Base-by-base conservation (phyloP, 2,113 vertebrate genomes). In the Nesogale talazaci region DNA sequence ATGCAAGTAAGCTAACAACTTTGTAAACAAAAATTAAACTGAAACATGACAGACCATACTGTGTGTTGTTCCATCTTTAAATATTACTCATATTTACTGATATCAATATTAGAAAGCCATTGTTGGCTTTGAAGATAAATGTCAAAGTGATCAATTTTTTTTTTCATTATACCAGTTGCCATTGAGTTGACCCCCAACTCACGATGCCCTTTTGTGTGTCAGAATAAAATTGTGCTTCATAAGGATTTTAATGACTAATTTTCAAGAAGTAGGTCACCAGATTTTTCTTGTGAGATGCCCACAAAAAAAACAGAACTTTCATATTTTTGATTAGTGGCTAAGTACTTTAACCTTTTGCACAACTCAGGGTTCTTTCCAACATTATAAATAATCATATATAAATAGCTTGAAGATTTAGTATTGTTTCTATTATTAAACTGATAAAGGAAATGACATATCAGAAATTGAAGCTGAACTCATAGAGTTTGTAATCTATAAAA, bases 391-490 rank as follows among this genome's bases (percentile, higher is more conserved):
- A 23, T 42, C n/a, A 14, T 63, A 46, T 42, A 83, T 42, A 91
- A 96, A 95, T 74, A 77, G 70, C 67, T 23, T 74, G 22, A 93
- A 92, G 19, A 20, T 82, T 93, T 77, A 61, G 23, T 84, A 84
- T 83, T 84, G 90, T 90, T 94, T 77, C 76, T 40, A 83, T 63
- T 56, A 59, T 40, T 88, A 92, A 91, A 87, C 25, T 80, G 17
- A 65, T 9, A 20, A 5, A 94, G 22, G 12, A 81, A 94, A 74
- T 70, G 29, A 88, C 17, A 88, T 31, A 79, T 82, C 3, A 75
- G 87, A 84, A 88, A 91, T 77, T 72, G 90, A 52, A 83, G 42
- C 36, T 91, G 82, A 89, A 42, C 27, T 87, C 19, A 46, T 77
- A 82, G 63, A 92, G 38, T 77, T 86, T n/a, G 61, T 79, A 86